phyloP scores from a whole-genome alignment of 2,888 invertebrate genomes.

The Aphidoletes aphidimyza region DNA sequence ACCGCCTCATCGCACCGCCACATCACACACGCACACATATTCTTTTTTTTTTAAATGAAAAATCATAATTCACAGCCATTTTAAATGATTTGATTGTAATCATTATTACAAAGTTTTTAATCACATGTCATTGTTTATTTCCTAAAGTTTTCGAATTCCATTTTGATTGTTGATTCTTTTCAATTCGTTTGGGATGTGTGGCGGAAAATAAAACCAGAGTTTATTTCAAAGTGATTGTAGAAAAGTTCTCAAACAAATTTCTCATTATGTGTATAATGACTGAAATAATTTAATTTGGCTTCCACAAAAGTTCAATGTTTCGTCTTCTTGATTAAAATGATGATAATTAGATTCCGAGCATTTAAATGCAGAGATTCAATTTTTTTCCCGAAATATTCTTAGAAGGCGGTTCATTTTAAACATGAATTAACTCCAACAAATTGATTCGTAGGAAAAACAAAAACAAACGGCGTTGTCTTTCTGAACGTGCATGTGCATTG shows the following conservation, averaged over 20 bases:
- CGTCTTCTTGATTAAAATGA: too few relatives aligned
- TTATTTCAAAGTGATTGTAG: too few relatives aligned
- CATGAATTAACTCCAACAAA: conserved; percentile 28
- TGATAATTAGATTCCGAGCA: background rate
- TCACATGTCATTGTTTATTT: background rate
- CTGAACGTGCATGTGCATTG: background rate
- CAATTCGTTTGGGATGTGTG: too few relatives aligned
- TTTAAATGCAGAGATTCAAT: background rate
- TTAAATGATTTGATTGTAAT: background rate
- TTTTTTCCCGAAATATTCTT: conserved; percentile 11
- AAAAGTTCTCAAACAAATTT: too few relatives aligned
- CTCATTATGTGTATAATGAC: background rate
- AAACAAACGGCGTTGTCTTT: background rate
- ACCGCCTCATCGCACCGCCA: background rate
- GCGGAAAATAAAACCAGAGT: too few relatives aligned
- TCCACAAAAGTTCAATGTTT: too few relatives aligned
- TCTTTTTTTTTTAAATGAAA: too few relatives aligned
- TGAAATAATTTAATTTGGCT: background rate
- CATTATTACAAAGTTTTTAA: background rate
- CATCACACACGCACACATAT: too few relatives aligned
- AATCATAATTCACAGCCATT: background rate
- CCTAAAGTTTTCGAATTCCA: too few relatives aligned
- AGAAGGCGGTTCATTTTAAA: background rate
- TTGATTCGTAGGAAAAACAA: background rate
- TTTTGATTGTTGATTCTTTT: too few relatives aligned